Evolutionary conservation across 2,888 invertebrate genomes (phyloP).

Genomic region (Oscheius sp.): DNA sequence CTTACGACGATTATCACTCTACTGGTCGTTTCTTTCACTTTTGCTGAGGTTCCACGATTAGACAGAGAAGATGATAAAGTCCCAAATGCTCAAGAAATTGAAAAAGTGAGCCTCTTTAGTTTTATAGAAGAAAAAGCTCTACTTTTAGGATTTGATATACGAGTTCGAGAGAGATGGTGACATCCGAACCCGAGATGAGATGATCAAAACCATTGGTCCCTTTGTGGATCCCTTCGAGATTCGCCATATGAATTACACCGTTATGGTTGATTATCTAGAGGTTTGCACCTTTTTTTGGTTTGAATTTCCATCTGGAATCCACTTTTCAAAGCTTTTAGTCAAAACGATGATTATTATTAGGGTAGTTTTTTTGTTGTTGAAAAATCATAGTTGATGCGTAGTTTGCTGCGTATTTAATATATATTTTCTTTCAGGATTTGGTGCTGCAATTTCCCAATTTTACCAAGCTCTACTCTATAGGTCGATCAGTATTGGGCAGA

Average conservation of each 20-base stretch:
- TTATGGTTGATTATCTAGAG: slow-evolving; percentile 28
- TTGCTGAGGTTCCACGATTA: too few relatives aligned
- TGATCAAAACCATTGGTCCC: slow-evolving; percentile 41
- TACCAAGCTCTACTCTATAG: slow-evolving; percentile 76
- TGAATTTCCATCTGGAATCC: too few relatives aligned
- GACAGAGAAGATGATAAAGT: neutral
- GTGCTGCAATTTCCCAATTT: slow-evolving; percentile 65
- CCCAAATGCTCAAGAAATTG: neutral
- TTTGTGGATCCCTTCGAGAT: slow-evolving; percentile 39
- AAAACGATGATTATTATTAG: too few relatives aligned
- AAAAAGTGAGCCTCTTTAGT: neutral
- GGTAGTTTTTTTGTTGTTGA: too few relatives aligned
- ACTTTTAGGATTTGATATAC: slow-evolving; percentile 43
- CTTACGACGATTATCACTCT: too few relatives aligned
- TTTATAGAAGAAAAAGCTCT: neutral
- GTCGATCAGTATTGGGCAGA: slow-evolving; percentile 84
- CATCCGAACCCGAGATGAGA: slow-evolving; percentile 42
- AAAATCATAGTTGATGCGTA: too few relatives aligned
- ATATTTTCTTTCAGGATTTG: slow-evolving; percentile 40
- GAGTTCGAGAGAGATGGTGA: slow-evolving; percentile 52
- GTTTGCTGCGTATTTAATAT: too few relatives aligned
- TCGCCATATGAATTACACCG: slow-evolving; percentile 43
- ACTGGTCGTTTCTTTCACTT: too few relatives aligned
- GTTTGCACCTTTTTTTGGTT: too few relatives aligned
- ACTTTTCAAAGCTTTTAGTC: too few relatives aligned